Conservation (phyloP, 1,140 invertebrate genomes). For the Sycophaga agraensis region DNA sequence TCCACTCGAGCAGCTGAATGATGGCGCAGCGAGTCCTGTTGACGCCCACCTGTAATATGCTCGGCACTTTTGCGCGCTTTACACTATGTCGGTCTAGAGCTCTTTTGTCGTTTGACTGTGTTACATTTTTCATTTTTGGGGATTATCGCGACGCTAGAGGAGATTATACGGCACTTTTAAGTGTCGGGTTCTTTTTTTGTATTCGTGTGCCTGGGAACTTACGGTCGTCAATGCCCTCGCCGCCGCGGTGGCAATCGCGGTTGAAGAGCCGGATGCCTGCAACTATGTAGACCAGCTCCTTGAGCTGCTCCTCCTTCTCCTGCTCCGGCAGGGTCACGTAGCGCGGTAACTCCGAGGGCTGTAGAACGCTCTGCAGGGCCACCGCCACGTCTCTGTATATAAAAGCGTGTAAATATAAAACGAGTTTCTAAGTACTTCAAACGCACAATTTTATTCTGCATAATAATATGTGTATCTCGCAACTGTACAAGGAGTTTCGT, state of each 20-base stretch:
- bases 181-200: no score
- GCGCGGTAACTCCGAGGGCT: constrained; percentile 66
- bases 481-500: no score
- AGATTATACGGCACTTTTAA: no score
- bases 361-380: constrained; percentile 74
- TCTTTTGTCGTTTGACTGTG: no score
- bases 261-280: constrained; percentile 71
- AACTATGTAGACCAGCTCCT: constrained; percentile 62
- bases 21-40: constrained; percentile 57
- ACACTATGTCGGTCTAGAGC: not conserved
- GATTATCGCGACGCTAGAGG: no score
- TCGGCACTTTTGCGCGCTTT: constrained; percentile 56
- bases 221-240: constrained; percentile 68
- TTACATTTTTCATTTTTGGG: no score
- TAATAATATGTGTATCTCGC: no score
- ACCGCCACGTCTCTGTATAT: constrained; percentile 59
- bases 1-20: constrained; percentile 57
- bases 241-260: constrained; percentile 66
- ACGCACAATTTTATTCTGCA: no score
- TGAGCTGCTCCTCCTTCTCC: constrained; percentile 60
- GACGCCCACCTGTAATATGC: constrained; percentile 62
- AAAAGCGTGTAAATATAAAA: no score
- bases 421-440: no score
- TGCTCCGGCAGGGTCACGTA: constrained; percentile 63
- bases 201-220: no score